Evolutionary conservation across 2,888 invertebrate species (phyloP).

Genomic region (Coremacera marginata): DNA sequence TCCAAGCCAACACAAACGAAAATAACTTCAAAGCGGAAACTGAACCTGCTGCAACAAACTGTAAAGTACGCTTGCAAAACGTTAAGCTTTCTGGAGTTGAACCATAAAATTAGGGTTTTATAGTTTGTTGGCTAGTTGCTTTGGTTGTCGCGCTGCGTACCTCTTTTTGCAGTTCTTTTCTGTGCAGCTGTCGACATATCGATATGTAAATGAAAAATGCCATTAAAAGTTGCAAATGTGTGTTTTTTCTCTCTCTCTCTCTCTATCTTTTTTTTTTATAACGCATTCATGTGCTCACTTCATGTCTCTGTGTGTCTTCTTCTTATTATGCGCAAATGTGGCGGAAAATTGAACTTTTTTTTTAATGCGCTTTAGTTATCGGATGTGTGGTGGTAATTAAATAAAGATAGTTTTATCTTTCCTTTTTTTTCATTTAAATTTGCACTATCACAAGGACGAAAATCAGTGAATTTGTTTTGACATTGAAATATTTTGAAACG

Average conservation of each 20-base stretch:
- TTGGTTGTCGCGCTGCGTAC: background rate
- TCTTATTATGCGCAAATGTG: background rate
- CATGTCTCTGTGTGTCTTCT: background rate
- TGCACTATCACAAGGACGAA: too few species aligned
- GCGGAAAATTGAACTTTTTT: background rate
- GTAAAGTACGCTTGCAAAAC: too few species aligned
- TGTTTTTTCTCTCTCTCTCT: background rate
- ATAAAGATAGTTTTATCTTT: too few species aligned
- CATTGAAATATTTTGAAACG: too few species aligned
- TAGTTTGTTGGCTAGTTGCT: background rate
- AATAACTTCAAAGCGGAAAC: background rate
- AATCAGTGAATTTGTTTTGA: too few species aligned
- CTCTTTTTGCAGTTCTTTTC: background rate
- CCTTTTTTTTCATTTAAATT: too few species aligned
- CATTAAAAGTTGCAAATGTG: background rate
- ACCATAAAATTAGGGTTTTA: conserved; percentile 16
- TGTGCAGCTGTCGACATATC: background rate
- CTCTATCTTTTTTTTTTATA: background rate
- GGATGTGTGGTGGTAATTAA: background rate
- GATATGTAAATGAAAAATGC: background rate
- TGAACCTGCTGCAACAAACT: too few species aligned
- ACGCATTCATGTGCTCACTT: background rate
- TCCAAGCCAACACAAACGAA: background rate
- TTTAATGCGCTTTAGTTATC: background rate
- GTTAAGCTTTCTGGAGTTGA: background rate